phyloP scores from a whole-genome alignment of 2,113 vertebrate species.

The Chelonoidis abingdonii region DNA sequence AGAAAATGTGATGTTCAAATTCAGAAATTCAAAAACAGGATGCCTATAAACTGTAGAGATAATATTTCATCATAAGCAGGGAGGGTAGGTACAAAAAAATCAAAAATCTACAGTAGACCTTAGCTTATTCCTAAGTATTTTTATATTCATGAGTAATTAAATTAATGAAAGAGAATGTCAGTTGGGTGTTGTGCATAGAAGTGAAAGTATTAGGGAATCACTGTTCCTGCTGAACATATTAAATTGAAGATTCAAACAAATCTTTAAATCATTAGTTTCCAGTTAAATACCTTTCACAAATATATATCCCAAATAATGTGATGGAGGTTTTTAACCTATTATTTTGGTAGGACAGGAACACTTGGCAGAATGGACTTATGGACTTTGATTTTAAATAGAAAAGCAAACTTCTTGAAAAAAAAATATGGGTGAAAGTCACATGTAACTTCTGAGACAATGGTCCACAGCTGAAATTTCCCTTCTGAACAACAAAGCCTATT shows the following conservation, averaged over 20 bases:
- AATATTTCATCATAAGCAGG: background rate
- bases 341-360: background rate
- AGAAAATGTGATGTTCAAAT: background rate
- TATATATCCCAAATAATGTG: background rate
- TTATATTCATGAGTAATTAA: background rate
- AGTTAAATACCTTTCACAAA: background rate
- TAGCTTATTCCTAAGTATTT: background rate
- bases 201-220: background rate
- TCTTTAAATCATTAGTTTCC: rapidly evolving
- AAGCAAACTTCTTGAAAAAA: background rate
- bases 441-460: background rate
- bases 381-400: background rate
- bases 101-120: background rate
- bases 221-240: background rate
- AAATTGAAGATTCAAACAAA: background rate
- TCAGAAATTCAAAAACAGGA: background rate
- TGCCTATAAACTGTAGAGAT: background rate
- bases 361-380: background rate
- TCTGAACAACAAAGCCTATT: background rate
- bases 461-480: background rate
- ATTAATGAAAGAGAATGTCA: background rate
- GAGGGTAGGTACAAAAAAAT: background rate
- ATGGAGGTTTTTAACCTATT: background rate
- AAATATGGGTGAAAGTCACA: background rate
- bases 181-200: background rate